Percentiles rank a stretch among this genome's conserved stretches.
These are phyloP conservation scores for Lacanobia oleracea DNA, from an alignment of 2,888 invertebrate species.

Conservation along the genomic window DNA sequence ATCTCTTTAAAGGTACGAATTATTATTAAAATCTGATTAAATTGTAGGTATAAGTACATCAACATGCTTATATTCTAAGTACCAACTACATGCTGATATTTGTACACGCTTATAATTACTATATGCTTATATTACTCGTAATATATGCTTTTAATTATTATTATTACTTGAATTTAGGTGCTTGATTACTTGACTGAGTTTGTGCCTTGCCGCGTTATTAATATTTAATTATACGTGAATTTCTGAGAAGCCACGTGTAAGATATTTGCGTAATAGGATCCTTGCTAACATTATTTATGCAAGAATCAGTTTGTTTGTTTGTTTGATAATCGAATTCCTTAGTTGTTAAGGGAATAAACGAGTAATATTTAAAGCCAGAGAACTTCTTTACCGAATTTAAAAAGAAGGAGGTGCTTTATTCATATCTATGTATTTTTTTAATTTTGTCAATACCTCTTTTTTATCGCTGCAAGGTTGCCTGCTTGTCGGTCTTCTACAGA, in stretches of 20 bases:
- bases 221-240: constrained; percentile 39
- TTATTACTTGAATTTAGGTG: constrained; percentile 10
- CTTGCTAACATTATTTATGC: constrained; percentile 28
- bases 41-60: too few relatives aligned
- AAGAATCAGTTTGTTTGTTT: background rate
- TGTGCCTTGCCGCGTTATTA: constrained; percentile 13
- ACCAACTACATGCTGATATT: too few relatives aligned
- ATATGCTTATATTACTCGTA: background rate
- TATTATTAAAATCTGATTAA: too few relatives aligned
- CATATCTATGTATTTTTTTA: too few relatives aligned
- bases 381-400: too few relatives aligned
- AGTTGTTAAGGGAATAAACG: background rate
- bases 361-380: background rate
- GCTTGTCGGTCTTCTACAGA: too few relatives aligned
- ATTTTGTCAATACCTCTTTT: too few relatives aligned
- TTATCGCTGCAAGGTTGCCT: too few relatives aligned
- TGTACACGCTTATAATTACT: background rate
- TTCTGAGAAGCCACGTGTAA: constrained; percentile 34
- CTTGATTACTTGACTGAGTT: constrained; percentile 26
- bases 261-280: constrained; percentile 25
- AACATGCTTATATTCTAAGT: too few relatives aligned
- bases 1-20: too few relatives aligned
- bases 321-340: constrained; percentile 2
- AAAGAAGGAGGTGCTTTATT: too few relatives aligned
- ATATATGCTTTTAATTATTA: background rate